Conservation (phyloP, 2,888 invertebrate species). For the Spilarctia lutea region DNA sequence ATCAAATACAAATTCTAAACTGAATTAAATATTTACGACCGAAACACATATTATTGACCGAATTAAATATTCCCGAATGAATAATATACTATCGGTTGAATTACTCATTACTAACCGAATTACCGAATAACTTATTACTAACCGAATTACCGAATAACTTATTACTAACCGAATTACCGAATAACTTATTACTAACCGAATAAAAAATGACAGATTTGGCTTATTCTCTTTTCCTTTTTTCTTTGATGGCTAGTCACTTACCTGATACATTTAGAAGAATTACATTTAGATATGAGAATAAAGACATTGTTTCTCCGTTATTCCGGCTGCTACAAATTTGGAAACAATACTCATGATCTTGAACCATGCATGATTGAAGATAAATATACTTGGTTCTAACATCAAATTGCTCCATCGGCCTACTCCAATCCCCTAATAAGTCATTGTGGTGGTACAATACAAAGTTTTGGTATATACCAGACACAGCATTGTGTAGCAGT, state of each 20-base stretch:
- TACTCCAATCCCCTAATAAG: conserved; percentile 35
- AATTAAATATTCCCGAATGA: neutral
- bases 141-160: no score
- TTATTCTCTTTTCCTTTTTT: no score
- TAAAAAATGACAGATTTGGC: neutral
- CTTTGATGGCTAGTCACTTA: neutral
- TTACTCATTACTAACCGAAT: neutral
- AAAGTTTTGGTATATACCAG: conserved; percentile 55
- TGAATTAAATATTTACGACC: neutral
- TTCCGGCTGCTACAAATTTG: neutral
- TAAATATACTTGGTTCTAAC: neutral
- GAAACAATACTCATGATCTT: neutral
- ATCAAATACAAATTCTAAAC: neutral
- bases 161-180: neutral
- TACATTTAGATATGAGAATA: neutral
- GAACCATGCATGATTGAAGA: neutral
- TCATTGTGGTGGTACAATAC: conserved; percentile 28
- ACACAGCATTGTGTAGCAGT: conserved; percentile 74
- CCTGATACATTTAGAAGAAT: neutral
- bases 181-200: no score
- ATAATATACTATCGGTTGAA: neutral
- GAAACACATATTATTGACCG: neutral
- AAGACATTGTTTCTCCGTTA: neutral
- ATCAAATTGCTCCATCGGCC: conserved; percentile 17
- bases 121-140: no score